Base-by-base conservation (phyloP, 2,888 invertebrate species). In the Pomacea canaliculata region DNA sequence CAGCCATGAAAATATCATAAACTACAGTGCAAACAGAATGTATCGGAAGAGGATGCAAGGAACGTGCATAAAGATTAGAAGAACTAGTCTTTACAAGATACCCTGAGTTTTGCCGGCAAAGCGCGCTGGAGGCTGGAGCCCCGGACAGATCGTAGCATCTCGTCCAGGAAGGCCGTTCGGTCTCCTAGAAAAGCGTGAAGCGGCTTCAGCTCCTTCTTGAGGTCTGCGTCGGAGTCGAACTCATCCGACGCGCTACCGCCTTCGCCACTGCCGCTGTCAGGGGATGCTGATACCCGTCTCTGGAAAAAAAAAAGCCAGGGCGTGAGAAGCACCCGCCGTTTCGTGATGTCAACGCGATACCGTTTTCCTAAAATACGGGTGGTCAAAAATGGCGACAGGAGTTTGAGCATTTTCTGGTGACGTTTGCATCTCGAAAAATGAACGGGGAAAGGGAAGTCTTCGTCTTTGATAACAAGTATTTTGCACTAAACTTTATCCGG, bases 81-180 rank as follows among this genome's bases (percentile, higher is more conserved):
- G 37, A 37, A 37, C 37, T 37, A 37, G 37, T 37, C 37, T 37
- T 37, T 37, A 0, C 51, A 13, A 10, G 10, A 72, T 80, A 91
- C 92, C 90, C 90, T 91, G 8, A 92, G 85, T 37, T 90, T 83
- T 49, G 91, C 91, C 9, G 92, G 92, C 70, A 92, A 83, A 83
- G 91, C 90, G 37, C 90, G 87, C 69, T 89, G 86, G 37, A 92
- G 85, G 76, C 91, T 90, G 49, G 87, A 85, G 46, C 90, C 90
- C 68, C 87, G 85, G 10, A 91, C 87, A 75, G 90, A 88, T 48
- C 86, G 82, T 77, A 92, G 91, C 87, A 92, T 88, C 80, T 92
- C 89, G 37, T 88, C 85, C 16, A 92, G 83, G 80, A 92, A 87
- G 60, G 85, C 85, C 62, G 87, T 86, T 19, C 91, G 83, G 78